phyloP scores from a whole-genome alignment of 30 jellyfish, hydroid and myxozoan genomes.

The Chrysaora quinquecirrha region DNA sequence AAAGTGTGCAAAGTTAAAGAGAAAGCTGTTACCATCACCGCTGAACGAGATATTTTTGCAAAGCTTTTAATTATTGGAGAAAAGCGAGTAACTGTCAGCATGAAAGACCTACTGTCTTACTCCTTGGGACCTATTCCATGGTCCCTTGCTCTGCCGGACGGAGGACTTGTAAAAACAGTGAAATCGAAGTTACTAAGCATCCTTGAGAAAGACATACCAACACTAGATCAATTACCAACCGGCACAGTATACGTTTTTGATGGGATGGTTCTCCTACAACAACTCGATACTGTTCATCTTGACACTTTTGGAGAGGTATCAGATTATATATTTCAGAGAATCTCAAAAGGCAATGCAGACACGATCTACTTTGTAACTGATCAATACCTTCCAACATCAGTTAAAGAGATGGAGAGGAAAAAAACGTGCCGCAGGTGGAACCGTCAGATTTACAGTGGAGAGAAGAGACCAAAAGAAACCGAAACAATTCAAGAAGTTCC shows the following conservation, averaged over 20 bases:
- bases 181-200: conserved; percentile 47
- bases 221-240: conserved; percentile 20
- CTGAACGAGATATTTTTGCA: conserved; percentile 49
- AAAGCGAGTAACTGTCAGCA: conserved; percentile 7
- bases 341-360: not conserved
- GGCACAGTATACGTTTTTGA: conserved; percentile 12
- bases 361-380: conserved; percentile 13
- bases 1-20: conserved; percentile 56
- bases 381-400: not conserved
- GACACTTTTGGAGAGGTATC: not conserved
- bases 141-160: no score
- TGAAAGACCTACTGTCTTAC: conserved; percentile 36
- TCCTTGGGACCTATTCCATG: conserved; percentile 50
- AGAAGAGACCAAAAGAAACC: not conserved
- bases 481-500: not conserved
- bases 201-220: conserved; percentile 44
- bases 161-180: no score
- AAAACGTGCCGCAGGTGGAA: conserved; percentile 9
- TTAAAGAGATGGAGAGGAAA: conserved; percentile 5
- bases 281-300: not conserved
- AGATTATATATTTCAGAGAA: not conserved
- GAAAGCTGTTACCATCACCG: conserved; percentile 32
- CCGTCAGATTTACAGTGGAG: not conserved
- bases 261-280: conserved; percentile 12
- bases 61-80: conserved; percentile 25